Base-by-base conservation (phyloP, 2,113 vertebrate genomes). In the Tupaia chinensis region DNA sequence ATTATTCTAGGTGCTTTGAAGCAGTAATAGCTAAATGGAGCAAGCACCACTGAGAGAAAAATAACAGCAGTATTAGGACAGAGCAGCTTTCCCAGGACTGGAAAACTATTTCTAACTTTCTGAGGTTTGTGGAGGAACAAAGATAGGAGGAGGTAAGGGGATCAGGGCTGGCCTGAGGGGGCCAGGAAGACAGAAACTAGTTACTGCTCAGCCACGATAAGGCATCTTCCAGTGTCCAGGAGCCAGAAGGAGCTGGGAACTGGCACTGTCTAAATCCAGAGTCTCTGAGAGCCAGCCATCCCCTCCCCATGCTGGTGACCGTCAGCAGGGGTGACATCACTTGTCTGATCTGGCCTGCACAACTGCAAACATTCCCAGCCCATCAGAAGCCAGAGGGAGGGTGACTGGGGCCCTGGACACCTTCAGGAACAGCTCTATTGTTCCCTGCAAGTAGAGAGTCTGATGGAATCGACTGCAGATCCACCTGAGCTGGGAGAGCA, bases 21-120 rank as follows among this genome's bases (percentile, higher is more conserved):
- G 76, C 85, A 34, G 17, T 53, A 83, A 78, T 83, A 94, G 34
- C 16, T 78, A 94, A 94, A 90, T 63, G 25, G 1, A 89, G 5
- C 20, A 82, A 70, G 29, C 73, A 60, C 12, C 65, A 82, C 58
- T 16, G 53, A 96, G 82, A 19, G 44, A 54, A 77, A 68, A 70
- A 70, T 10, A 77, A 19, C n/a, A 69, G 27, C 56, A 54, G 54
- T 63, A 29, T 23, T 81, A 78, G 89, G 29, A 95, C 27, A 81
- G 54, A 44, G 20, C 32, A 92, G 44, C 53, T 78, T 85, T 86
- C 54, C 44, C n/a, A 72, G 10, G 29, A 91, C 76, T 63, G 83
- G 70, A 74, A 90, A 90, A 91, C 23, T 73, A 92, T 54, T 89
- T 80, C 73, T 88, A 29, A 60, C 63, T 20, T 85, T 58, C 56